These are phyloP conservation scores for Beroe forskalii DNA, from an alignment of 37 sponge, comb jelly and placozoan species.

Conservation along the genomic window DNA sequence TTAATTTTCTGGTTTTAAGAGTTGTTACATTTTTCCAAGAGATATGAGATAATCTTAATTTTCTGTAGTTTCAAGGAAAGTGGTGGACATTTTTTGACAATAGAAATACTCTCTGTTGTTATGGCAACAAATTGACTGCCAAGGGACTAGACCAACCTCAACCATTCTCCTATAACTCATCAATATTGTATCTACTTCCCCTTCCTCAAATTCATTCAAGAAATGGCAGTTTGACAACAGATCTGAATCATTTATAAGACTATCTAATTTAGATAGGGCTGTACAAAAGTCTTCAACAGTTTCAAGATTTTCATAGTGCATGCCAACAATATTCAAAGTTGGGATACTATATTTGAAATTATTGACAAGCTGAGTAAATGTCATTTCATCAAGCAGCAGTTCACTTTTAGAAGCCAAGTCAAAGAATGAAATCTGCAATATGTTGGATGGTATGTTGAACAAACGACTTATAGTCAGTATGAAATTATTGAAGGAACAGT, in stretches of 20 bases:
- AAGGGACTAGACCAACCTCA: not conserved
- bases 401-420: not conserved
- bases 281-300: slow-evolving; percentile 26
- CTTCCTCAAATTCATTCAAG: not conserved
- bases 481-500: not conserved
- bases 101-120: slow-evolving; percentile 29
- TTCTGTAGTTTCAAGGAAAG: not conserved
- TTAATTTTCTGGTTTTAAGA: not conserved
- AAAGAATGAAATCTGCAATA: not conserved
- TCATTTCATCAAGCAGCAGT: not conserved
- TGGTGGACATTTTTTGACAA: not conserved
- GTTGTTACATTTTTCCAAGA: not conserved
- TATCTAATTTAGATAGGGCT: not conserved
- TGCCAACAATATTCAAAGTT: not conserved
- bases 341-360: not conserved
- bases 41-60: not conserved
- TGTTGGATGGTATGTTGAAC: not conserved
- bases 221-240: not conserved
- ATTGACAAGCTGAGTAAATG: not conserved
- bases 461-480: not conserved
- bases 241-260: not conserved
- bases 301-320: slow-evolving; percentile 6
- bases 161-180: slow-evolving; percentile 16
- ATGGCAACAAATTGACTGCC: not conserved
- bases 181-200: not conserved